phyloP scores from a whole-genome alignment of 2,797 vertebrate genomes.

The Pteropus rufus region DNA sequence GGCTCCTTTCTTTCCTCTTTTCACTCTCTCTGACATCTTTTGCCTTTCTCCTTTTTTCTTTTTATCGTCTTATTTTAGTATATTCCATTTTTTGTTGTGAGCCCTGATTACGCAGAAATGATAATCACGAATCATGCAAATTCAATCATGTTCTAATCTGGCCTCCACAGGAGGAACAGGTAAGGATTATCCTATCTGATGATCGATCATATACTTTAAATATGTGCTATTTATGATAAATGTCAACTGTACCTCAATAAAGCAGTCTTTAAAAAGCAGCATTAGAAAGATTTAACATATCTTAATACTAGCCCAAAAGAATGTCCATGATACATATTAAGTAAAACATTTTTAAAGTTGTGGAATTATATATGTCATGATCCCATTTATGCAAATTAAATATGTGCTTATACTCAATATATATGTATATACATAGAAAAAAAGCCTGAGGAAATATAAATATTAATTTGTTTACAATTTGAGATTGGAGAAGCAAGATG shows the following conservation, averaged over 20 bases:
- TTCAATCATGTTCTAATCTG: too few relatives aligned
- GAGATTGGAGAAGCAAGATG: not conserved
- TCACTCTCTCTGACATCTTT: not conserved
- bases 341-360: not conserved
- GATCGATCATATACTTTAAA: not conserved
- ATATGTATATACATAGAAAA: not conserved
- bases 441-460: not conserved
- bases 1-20: not conserved
- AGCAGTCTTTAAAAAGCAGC: not conserved
- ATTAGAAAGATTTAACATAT: constrained; percentile 18
- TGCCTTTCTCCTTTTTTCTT: not conserved
- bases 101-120: too few relatives aligned
- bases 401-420: not conserved
- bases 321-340: not conserved
- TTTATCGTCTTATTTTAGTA: constrained; percentile 34
- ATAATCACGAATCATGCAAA: too few relatives aligned
- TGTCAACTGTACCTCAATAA: not conserved
- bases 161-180: too few relatives aligned
- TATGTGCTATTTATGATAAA: not conserved
- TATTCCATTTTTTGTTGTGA: constrained; percentile 30
- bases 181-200: too few relatives aligned
- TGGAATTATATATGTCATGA: not conserved
- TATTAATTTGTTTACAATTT: not conserved
- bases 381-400: not conserved
- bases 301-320: not conserved